A percentile compares a stretch with the other conserved stretches of the same genome.
phyloP scores from a whole-genome alignment of 1,140 invertebrate genomes.

The Samia ricini region DNA sequence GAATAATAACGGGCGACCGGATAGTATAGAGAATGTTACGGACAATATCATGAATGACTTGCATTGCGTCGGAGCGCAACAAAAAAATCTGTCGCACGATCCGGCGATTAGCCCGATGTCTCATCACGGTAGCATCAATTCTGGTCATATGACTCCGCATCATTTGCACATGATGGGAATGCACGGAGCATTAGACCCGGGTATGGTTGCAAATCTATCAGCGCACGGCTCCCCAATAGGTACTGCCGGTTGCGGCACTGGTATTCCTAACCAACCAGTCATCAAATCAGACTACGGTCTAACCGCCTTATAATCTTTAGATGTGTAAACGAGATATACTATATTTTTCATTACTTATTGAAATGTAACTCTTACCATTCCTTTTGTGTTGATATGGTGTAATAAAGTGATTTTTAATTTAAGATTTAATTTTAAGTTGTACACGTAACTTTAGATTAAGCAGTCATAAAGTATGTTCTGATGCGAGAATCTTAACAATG shows the following conservation, averaged over 20 bases:
- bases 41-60: slow-evolving; percentile 77
- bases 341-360: slow-evolving; percentile 60
- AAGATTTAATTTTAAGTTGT: slow-evolving; percentile 57
- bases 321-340: slow-evolving; percentile 64
- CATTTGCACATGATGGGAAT: slow-evolving; percentile 74
- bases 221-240: slow-evolving; percentile 69
- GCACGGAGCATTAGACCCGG: slow-evolving; percentile 61
- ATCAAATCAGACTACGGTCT: slow-evolving; percentile 77
- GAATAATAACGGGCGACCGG: slow-evolving; percentile 71
- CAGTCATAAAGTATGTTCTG: slow-evolving; percentile 70
- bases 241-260: slow-evolving; percentile 61
- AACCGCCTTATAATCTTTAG: slow-evolving; percentile 76
- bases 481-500: slow-evolving; percentile 73
- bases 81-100: slow-evolving; percentile 66
- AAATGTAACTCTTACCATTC: slow-evolving; percentile 70
- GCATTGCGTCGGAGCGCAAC: slow-evolving; percentile 60
- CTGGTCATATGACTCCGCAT: slow-evolving; percentile 64
- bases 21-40: slow-evolving; percentile 77
- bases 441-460: slow-evolving; percentile 59
- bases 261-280: slow-evolving; percentile 61
- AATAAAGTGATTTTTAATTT: slow-evolving; percentile 66
- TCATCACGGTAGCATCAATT: slow-evolving; percentile 55
- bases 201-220: slow-evolving; percentile 57
- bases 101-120: slow-evolving; percentile 71
- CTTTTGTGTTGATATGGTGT: slow-evolving; percentile 66